Percentiles rank a stretch among this genome's conserved stretches.
Conservation (phyloP, 2,888 invertebrate species). For the Eristalis arbustorum region DNA sequence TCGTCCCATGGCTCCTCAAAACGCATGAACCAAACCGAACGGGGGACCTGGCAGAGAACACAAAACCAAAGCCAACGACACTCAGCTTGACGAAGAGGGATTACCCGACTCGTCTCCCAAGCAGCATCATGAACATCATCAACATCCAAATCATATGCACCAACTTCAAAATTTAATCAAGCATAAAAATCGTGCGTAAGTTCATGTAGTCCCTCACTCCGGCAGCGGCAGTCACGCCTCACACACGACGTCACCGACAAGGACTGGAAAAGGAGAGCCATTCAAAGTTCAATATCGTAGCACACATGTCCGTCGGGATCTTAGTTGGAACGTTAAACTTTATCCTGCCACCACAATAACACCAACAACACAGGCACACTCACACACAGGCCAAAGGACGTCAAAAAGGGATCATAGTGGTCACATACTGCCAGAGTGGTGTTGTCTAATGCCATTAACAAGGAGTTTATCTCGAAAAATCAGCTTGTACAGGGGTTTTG, state of each 20-base stretch:
- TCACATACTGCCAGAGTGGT: conserved; percentile 39
- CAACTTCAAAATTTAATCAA: conserved; percentile 58
- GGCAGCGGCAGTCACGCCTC: neutral
- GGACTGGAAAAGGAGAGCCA: neutral
- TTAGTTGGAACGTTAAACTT: conserved; percentile 47
- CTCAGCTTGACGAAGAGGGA: conserved; percentile 20
- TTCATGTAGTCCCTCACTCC: neutral
- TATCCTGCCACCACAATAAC: conserved; percentile 43
- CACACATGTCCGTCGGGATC: conserved; percentile 28
- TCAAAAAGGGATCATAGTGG: conserved; percentile 34
- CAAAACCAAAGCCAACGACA: neutral
- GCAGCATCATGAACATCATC: conserved; percentile 13
- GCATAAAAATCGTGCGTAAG: conserved; percentile 56
- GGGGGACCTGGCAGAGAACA: neutral
- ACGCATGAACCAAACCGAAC: conserved; percentile 30
- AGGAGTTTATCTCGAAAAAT: conserved; percentile 37
- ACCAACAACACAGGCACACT: neutral
- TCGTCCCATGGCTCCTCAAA: conserved; percentile 8
- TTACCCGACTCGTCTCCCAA: neutral
- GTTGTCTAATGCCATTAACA: conserved; percentile 55
- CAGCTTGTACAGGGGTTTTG: conserved; percentile 19
- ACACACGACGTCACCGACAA: neutral
- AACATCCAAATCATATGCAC: conserved; percentile 44
- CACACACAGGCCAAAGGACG: conserved; percentile 13
- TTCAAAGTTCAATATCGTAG: neutral